Percentiles rank a stretch among this genome's conserved stretches.
Evolutionary conservation across 2,797 vertebrate species (phyloP).

Genomic region (Karalla daura): DNA sequence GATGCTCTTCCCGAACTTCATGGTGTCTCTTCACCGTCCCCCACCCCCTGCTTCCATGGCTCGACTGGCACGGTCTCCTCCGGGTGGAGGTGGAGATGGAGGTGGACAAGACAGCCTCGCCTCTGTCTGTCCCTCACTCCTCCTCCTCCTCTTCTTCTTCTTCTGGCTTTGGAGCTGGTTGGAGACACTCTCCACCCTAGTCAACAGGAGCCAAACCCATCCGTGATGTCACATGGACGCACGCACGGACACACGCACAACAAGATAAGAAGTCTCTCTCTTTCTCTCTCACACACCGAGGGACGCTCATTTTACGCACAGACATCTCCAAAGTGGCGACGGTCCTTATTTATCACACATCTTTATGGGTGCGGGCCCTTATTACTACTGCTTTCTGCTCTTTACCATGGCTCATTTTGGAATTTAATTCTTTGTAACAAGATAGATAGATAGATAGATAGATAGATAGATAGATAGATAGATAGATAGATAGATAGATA

Average conservation of each 20-base stretch:
- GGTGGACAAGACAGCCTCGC: too few species aligned
- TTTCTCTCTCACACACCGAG: not conserved
- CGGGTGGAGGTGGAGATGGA: slow-evolving; percentile 50
- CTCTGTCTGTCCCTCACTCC: slow-evolving; percentile 54
- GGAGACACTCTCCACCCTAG: slow-evolving; percentile 74
- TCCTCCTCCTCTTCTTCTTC: too few species aligned
- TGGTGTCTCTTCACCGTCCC: slow-evolving; percentile 57
- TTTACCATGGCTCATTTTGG: too few species aligned
- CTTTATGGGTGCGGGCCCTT: too few species aligned
- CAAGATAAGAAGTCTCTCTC: slow-evolving; percentile 10
- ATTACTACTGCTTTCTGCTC: too few species aligned
- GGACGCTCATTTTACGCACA: not conserved
- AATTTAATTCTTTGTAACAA: too few species aligned
- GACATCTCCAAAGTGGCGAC: too few species aligned
- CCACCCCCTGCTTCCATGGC: too few species aligned
- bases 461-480: too few species aligned
- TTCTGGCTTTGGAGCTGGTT: slow-evolving; percentile 51
- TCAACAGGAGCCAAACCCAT: slow-evolving; percentile 73
- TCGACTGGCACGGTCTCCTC: slow-evolving; percentile 20
- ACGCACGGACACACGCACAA: slow-evolving; percentile 28
- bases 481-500: too few species aligned
- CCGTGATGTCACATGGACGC: slow-evolving; percentile 75
- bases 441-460: too few species aligned
- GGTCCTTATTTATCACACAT: too few species aligned
- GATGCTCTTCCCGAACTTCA: slow-evolving; percentile 89